Conservation (phyloP, 2,797 vertebrate genomes). For the Oryzias sinensis region DNA sequence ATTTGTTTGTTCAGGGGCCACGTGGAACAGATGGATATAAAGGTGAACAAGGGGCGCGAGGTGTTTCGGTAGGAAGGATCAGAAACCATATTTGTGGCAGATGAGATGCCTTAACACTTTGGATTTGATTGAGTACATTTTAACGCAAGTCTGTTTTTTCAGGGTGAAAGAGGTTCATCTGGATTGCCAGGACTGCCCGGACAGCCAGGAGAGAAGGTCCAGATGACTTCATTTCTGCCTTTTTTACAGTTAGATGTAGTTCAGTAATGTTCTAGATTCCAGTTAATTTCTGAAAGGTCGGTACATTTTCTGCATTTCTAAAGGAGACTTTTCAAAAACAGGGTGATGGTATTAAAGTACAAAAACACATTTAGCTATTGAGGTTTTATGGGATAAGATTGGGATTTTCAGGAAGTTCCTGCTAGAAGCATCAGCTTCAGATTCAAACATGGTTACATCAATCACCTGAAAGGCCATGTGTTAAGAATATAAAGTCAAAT, state of each 20-base stretch:
- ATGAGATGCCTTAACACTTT: background rate
- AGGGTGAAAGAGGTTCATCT: constrained; percentile 89
- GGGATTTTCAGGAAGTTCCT: constrained; percentile 57
- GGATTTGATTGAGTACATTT: background rate
- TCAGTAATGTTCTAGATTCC: background rate
- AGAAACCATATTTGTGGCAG: constrained; percentile 31
- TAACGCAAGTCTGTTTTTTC: constrained; percentile 41
- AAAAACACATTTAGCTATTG: constrained; percentile 35
- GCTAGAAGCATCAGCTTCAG: constrained; percentile 53
- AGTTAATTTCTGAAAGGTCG: background rate
- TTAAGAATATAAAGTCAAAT: constrained; percentile 54
- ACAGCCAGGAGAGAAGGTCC: constrained; percentile 88
- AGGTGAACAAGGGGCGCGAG: constrained; percentile 86
- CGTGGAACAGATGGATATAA: constrained; percentile 86
- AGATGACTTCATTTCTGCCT: constrained; percentile 16
- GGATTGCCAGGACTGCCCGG: constrained; percentile 88
- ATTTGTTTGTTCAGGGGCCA: constrained; percentile 76
- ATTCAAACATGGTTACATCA: constrained; percentile 50
- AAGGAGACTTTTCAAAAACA: constrained; percentile 1
- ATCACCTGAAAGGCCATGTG: constrained; percentile 56
- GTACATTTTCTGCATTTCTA: background rate
- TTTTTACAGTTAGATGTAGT: constrained; percentile 1
- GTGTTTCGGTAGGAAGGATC: constrained; percentile 82
- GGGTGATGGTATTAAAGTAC: constrained; percentile 17
- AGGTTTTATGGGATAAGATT: constrained; percentile 44